Evolutionary conservation across 2,888 invertebrate species (phyloP).

Genomic region (Malthinus seriepunctatus): DNA sequence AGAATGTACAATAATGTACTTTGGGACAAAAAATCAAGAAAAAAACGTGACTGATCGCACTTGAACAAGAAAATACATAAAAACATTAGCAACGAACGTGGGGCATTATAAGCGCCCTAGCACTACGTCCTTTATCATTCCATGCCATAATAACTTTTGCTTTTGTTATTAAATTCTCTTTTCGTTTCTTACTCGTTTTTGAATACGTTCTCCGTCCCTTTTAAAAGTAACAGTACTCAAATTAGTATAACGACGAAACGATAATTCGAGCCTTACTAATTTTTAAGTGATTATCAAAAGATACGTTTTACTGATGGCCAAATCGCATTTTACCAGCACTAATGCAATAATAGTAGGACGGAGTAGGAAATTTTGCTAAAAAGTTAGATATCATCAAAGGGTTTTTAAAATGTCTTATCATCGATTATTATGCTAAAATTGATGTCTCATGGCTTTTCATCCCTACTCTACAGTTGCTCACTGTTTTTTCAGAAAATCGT

Average conservation of each 20-base stretch:
- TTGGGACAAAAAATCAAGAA: not conserved
- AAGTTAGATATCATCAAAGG: no score
- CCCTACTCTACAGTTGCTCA: no score
- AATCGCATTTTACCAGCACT: no score
- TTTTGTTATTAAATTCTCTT: conserved; percentile 25
- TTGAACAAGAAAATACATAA: conserved; percentile 24
- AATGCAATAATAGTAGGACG: no score
- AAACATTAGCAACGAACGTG: conserved; percentile 23
- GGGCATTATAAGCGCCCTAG: conserved; percentile 16
- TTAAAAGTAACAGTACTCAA: conserved; percentile 30
- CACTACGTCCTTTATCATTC: conserved; percentile 23
- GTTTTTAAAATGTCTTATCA: no score
- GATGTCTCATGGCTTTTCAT: no score
- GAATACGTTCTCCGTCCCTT: conserved; percentile 10
- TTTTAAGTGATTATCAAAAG: no score
- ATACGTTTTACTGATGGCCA: no score
- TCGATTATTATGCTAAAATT: no score
- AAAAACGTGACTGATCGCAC: conserved; percentile 17
- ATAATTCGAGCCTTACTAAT: not conserved
- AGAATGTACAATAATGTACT: conserved; percentile 1
- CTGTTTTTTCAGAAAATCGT: no score
- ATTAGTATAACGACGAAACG: conserved; percentile 1
- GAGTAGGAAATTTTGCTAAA: no score
- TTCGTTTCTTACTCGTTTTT: conserved; percentile 18
- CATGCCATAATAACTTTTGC: conserved; percentile 23